Percentiles rank a stretch among this genome's conserved stretches.
These are phyloP conservation scores for Sphinx pinastri DNA, from an alignment of 2,888 invertebrate species.

Conservation along the genomic window DNA sequence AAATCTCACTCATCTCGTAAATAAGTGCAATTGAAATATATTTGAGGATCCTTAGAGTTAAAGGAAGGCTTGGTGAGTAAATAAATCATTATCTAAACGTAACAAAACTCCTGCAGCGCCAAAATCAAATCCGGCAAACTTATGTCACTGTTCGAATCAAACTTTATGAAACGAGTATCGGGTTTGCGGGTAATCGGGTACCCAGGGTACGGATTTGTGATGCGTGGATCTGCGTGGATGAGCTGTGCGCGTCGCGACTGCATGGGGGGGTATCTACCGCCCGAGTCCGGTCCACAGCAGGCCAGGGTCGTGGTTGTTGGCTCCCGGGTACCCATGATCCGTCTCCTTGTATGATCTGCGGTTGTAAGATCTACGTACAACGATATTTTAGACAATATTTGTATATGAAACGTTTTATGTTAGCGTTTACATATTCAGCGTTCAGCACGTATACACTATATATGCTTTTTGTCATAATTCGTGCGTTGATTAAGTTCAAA, in stretches of 20 bases:
- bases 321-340: conserved; percentile 83
- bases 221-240: conserved; percentile 13
- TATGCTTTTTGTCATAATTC: too few species aligned
- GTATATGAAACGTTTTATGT: background rate
- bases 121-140: conserved; percentile 48
- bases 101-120: conserved; percentile 52
- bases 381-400: conserved; percentile 57
- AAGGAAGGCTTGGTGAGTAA: too few species aligned
- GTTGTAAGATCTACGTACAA: conserved; percentile 83
- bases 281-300: conserved; percentile 87
- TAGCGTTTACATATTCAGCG: too few species aligned
- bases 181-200: background rate
- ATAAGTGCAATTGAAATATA: too few species aligned
- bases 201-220: conserved; percentile 22
- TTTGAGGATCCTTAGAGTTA: too few species aligned
- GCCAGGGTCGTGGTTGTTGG: conserved; percentile 86
- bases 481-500: too few species aligned
- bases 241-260: conserved; percentile 27
- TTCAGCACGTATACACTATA: too few species aligned
- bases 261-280: conserved; percentile 57
- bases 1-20: too few species aligned
- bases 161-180: background rate
- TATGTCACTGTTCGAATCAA: conserved; percentile 32
- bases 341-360: conserved; percentile 85
- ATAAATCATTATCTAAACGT: conserved; percentile 36